Evolutionary conservation across 2,113 vertebrate species (phyloP), one percentile per base, ranked within the genome.

Genomic region (Lagopus leucura): DNA sequence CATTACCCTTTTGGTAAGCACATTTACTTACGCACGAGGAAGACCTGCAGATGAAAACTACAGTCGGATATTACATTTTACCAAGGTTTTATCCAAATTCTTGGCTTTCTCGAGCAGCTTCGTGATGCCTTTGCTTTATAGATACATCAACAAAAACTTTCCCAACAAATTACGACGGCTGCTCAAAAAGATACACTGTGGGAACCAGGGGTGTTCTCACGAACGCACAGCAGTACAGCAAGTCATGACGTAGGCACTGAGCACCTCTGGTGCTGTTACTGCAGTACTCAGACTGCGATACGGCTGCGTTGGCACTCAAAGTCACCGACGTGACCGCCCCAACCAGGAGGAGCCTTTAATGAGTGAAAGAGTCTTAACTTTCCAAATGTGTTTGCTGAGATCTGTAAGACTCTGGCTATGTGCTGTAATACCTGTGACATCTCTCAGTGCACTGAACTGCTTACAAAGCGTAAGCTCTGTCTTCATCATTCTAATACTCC

Each of bases 51-150:
- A 96, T 4, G 89, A 95, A 21, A 97, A 91, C 12, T 97, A 97
- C 83, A 60, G 96, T 43, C 97, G 98, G 25, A 96, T 96, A 34
- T 96, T 99, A 86, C 97, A 98, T 65, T 98, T 99, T 14, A 93
- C 98, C 19, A 97, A 97, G 50, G 98, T 98, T 43, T 52, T 99
- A 76, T 98, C 99, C 0, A 98, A 98, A 80, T 97, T 99, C 96
- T 87, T 99, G 95, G 99, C 99, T 14, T 99, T 99, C 89, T 98
- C 98, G 4, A 99, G 99, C 97, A 99, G 99, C 88, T 98, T 99
- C 6, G 98, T 98, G 10, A 98, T 98, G 94, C 99, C 99, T 1
- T 97, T 99, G 73, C 98, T 99, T 81, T 99, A 99, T 93, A 98
- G 98, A 81, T 98, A 98, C 43, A 98, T 99, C 93, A 99, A 99